Conservation (phyloP, 2,797 vertebrate genomes). For the Alcedo atthis region DNA sequence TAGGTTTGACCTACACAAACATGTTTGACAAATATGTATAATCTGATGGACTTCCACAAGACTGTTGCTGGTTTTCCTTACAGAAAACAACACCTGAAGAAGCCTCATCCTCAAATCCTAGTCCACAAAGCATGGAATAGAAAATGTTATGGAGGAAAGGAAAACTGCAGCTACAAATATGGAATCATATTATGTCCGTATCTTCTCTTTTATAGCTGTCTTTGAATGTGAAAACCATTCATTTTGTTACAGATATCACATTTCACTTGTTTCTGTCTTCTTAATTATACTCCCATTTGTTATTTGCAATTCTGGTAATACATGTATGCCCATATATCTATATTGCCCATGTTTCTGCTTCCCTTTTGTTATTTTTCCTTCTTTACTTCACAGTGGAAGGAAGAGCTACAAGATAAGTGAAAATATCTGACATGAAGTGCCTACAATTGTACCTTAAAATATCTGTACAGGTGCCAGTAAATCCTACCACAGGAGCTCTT, state of each 20-base stretch:
- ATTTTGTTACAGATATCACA: background rate
- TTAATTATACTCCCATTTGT: background rate
- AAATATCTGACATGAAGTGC: conserved; percentile 26
- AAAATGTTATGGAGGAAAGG: background rate
- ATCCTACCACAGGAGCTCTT: conserved; percentile 39
- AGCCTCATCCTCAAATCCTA: background rate
- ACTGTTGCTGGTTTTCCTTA: background rate
- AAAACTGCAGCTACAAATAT: background rate
- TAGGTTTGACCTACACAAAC: background rate
- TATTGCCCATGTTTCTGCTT: background rate
- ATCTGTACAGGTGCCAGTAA: conserved; percentile 61
- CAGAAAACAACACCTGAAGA: background rate
- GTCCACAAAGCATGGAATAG: background rate
- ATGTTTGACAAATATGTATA: background rate
- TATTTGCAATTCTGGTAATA: background rate
- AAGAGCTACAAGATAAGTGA: conserved; percentile 31
- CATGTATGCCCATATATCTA: background rate
- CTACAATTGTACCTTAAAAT: conserved; percentile 56
- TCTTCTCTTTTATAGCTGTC: background rate
- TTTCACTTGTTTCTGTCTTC: background rate
- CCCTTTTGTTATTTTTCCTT: background rate
- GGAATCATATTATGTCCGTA: background rate
- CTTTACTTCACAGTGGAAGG: background rate
- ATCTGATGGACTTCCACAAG: background rate
- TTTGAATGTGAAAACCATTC: background rate